Base-by-base conservation (phyloP, 2,888 invertebrate species). In the Anticlea derivata region DNA sequence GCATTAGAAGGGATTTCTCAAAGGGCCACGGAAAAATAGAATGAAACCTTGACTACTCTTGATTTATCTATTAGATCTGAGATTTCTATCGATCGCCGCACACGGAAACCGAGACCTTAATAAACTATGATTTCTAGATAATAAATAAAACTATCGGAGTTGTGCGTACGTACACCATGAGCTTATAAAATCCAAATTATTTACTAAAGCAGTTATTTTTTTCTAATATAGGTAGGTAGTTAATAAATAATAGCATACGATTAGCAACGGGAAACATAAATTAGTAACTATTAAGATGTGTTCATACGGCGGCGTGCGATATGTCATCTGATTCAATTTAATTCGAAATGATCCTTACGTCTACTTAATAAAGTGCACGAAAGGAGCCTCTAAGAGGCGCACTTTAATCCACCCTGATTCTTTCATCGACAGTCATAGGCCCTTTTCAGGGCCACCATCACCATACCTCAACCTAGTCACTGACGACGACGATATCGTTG, bases 51-150 rank as follows among this genome's bases (percentile, higher is more conserved):
- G 47, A 23, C 27, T 39, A 37, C 45, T 35, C 30, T 34, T 8
- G 37, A 43, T 43, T 43, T 38, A 52, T 48, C 30, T 33, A 29
- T 33, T 30, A 27, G 37, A 33, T 47, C 41, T 37, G 27, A 47
- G 41, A 52, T 47, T 38, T 31, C 10, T 47, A 43, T 27, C 47
- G 24, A 30, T 13, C 23, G 13, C 22, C 5, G 44, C 45, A 30
- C 46, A 26, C 24, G 35, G 39, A 47, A 47, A 39, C 31, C 12
- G 47, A 40, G 39, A 22, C 47, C 47, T 39, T 33, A 31, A 51
- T 51, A 41, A 52, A 47, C 41, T 41, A 37, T 39, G 41, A 47
- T 47, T 47, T 38, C 41, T 43, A 47, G 37, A 41, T 43, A 33
- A 47, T 47, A 41, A 38, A 47, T 47, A 47, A 38, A 52, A 43